Base-by-base conservation (phyloP, 2,888 invertebrate species). In the Drosophila nr. medialis region DNA sequence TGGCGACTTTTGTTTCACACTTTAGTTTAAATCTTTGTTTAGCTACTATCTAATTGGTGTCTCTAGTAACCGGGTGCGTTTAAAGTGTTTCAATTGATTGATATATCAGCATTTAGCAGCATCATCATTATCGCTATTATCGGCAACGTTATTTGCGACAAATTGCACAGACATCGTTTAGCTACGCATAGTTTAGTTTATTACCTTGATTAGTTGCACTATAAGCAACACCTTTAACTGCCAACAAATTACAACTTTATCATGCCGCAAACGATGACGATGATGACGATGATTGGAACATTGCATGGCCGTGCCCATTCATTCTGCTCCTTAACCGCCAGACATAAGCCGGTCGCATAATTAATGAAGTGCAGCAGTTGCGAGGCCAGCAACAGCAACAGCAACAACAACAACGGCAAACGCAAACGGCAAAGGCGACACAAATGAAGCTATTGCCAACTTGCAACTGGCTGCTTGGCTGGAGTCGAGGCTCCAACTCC, bases 191-290 rank as follows among this genome's bases (percentile, higher is more conserved):
- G 90, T 88, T 86, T 81, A 87, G 86, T 86, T 89, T 87, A 87
- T 84, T 78, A 88, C 73, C 82, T 83, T 87, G 80, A 90, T 90
- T 87, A 87, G 86, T 89, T 86, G 86, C 89, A 86, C 90, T 89
- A 90, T 88, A 86, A 90, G 90, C 87, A 90, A 90, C 87, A 87
- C 90, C 87, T 87, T 86, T 86, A 83, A 89, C 87, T 86, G 89
- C 86, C 87, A 88, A 86, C 89, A 89, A 87, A 90, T 87, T 86
- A 90, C 89, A 89, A 83, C 86, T 90, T 87, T 87, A 87, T 87
- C 89, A 88, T 88, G 86, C 88, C 83, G 88, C 89, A 81, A 89
- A 83, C 81, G 86, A 79, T 13, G 56, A 48, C 54, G 45, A 49
- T 48, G 64, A 48, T 29, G 66, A 50, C 60, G 38, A 49, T 42